Evolutionary conservation across 2,888 invertebrate species (phyloP).

Genomic region (Drosophila dives): DNA sequence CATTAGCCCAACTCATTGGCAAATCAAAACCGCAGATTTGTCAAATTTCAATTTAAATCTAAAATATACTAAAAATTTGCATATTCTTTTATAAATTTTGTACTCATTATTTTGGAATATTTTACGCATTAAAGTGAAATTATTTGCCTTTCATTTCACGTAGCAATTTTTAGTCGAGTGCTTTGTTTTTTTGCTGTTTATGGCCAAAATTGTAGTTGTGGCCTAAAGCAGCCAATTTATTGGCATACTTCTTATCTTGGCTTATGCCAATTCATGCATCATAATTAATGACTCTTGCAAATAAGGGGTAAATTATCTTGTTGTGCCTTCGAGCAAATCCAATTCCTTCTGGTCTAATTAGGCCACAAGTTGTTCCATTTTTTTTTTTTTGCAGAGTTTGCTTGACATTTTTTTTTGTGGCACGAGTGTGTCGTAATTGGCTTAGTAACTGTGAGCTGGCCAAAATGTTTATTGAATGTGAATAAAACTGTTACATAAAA

Average conservation of each 20-base stretch:
- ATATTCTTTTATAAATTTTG: background rate
- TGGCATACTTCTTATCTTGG: slow-evolving; percentile 22
- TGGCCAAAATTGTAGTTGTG: background rate
- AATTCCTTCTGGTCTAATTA: slow-evolving; percentile 28
- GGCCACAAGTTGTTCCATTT: slow-evolving; percentile 12
- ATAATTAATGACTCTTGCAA: slow-evolving; percentile 40
- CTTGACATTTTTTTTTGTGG: background rate
- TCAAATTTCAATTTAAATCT: background rate
- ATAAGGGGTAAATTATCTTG: slow-evolving; percentile 12
- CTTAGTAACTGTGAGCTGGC: background rate
- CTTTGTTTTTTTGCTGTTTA: no score
- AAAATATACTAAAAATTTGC: background rate
- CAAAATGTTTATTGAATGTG: background rate
- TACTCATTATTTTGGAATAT: background rate
- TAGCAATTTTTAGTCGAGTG: background rate
- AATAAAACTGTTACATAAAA: slow-evolving; percentile 3
- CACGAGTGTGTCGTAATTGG: background rate
- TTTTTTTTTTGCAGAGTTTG: background rate
- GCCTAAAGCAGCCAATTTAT: slow-evolving; percentile 34
- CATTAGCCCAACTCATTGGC: background rate
- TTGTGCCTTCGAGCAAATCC: background rate
- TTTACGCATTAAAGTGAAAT: background rate
- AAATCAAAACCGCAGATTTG: background rate
- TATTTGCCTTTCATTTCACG: background rate
- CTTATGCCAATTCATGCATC: slow-evolving; percentile 15